Evolutionary conservation across 1,140 invertebrate species (phyloP).

Genomic region (Apis florea): DNA sequence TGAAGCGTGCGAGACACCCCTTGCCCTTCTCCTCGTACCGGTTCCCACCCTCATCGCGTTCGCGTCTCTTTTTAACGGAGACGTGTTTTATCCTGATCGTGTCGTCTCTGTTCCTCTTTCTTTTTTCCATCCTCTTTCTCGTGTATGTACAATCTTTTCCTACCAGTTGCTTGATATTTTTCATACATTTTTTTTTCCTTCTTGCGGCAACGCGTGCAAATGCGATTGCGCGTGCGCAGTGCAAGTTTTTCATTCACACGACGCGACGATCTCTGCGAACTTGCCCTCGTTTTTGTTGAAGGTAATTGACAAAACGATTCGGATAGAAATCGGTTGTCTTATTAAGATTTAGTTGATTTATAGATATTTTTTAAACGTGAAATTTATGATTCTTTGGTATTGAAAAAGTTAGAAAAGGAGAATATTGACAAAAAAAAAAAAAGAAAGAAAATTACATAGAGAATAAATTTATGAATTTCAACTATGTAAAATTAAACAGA

Average conservation of each 20-base stretch:
- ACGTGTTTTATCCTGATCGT: constrained; percentile 25
- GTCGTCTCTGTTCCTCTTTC: constrained; percentile 16
- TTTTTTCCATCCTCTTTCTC: background rate
- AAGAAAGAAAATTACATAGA: too few species aligned
- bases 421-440: too few species aligned
- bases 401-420: too few species aligned
- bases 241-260: background rate
- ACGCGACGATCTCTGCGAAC: background rate
- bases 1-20: constrained; percentile 22
- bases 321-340: background rate
- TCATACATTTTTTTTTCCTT: background rate
- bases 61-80: constrained; percentile 31
- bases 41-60: constrained; percentile 30
- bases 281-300: background rate
- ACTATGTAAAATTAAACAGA: background rate
- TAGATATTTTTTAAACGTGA: too few species aligned
- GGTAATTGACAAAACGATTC: background rate
- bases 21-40: background rate
- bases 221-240: background rate
- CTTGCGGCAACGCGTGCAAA: background rate
- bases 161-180: background rate
- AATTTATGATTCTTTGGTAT: too few species aligned
- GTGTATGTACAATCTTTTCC: background rate
- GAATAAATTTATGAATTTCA: background rate
- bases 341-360: too few species aligned